A percentile compares a stretch with the other conserved stretches of the same genome.
These are phyloP conservation scores for Percopsis omiscomaycus DNA, from an alignment of 2,797 vertebrate species.

Conservation along the genomic window DNA sequence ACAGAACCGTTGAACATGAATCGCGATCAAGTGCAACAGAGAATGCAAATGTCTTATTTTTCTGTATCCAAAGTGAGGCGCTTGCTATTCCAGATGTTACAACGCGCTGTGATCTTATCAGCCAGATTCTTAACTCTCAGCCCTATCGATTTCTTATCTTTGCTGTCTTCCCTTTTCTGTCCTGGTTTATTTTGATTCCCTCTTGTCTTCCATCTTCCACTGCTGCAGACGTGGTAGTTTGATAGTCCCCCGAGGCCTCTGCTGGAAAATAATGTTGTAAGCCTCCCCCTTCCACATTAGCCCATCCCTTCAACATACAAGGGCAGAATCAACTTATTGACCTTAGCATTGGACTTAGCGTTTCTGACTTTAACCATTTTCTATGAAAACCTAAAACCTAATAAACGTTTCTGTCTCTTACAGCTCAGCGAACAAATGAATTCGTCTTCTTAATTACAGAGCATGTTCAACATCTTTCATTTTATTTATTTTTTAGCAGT, in stretches of 20 bases:
- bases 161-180: constrained; percentile 37
- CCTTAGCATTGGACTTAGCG: constrained; percentile 47
- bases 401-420: too few relatives aligned
- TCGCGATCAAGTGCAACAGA: constrained; percentile 12
- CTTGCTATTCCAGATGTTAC: constrained; percentile 53
- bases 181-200: constrained; percentile 48
- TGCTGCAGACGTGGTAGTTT: constrained; percentile 79
- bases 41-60: constrained; percentile 19
- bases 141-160: constrained; percentile 14
- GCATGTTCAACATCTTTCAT: too few relatives aligned
- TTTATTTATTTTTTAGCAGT: too few relatives aligned
- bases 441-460: too few relatives aligned
- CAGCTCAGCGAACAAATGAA: too few relatives aligned
- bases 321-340: constrained; percentile 60
- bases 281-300: constrained; percentile 47
- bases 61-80: constrained; percentile 33
- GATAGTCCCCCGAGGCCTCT: constrained; percentile 56
- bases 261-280: constrained; percentile 53
- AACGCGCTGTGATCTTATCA: constrained; percentile 41
- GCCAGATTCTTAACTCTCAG: constrained; percentile 13
- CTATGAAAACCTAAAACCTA: too few relatives aligned
- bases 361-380: not conserved
- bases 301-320: constrained; percentile 57
- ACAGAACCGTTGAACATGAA: constrained; percentile 11
- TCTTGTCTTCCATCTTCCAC: constrained; percentile 49